phyloP scores from a whole-genome alignment of 2,797 vertebrate species.

The Spondyliosoma cantharus region DNA sequence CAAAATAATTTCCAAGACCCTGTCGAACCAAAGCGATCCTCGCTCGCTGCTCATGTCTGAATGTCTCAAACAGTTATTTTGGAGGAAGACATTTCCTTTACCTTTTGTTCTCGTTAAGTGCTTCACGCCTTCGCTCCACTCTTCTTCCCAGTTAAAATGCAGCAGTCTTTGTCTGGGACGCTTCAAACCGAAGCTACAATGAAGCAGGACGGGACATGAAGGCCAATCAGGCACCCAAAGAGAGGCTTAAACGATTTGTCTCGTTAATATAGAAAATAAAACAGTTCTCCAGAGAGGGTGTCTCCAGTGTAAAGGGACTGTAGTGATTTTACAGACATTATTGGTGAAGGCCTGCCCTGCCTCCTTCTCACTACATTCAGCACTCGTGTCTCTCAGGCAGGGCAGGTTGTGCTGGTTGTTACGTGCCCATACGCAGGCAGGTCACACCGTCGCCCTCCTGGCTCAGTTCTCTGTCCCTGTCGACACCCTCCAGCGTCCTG shows the following conservation, averaged over 20 bases:
- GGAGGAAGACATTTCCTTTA: constrained; percentile 84
- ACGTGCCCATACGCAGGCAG: constrained; percentile 82
- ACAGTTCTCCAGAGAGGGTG: constrained; percentile 66
- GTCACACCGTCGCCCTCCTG: constrained; percentile 76
- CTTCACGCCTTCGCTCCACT: constrained; percentile 31
- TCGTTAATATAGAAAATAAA: constrained; percentile 59
- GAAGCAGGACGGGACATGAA: constrained; percentile 66
- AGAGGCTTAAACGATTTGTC: constrained; percentile 60
- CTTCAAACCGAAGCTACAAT: constrained; percentile 67
- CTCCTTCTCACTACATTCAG: constrained; percentile 31
- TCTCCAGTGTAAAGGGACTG: constrained; percentile 85
- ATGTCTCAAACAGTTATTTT: constrained; percentile 63
- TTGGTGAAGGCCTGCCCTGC: constrained; percentile 64
- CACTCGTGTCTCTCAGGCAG: constrained; percentile 57
- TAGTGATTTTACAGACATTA: constrained; percentile 81
- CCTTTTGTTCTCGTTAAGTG: constrained; percentile 48
- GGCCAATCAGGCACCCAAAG: constrained; percentile 64
- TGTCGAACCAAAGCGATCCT: constrained; percentile 68
- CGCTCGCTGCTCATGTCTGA: constrained; percentile 52
- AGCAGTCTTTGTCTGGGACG: constrained; percentile 65
- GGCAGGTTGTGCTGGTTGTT: constrained; percentile 76
- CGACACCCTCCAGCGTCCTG: constrained; percentile 56
- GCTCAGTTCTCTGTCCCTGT: constrained; percentile 76
- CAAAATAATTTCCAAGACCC: constrained; percentile 78
- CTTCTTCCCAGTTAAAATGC: constrained; percentile 58